A percentile compares a stretch with the other conserved stretches of the same genome.
phyloP scores from a whole-genome alignment of 2,888 invertebrate genomes.

The Eurois occulta region DNA sequence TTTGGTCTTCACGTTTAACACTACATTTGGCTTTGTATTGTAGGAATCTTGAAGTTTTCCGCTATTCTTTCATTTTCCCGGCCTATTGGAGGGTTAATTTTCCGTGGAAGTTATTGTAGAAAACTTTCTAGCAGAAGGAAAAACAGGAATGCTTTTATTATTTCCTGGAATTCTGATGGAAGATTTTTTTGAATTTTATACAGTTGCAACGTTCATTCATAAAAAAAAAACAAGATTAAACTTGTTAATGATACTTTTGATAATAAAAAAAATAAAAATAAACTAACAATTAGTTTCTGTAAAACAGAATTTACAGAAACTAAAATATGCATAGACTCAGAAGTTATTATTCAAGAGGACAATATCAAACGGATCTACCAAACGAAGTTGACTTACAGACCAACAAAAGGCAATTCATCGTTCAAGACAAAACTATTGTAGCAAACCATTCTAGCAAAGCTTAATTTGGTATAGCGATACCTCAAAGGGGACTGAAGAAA shows the following conservation, averaged over 20 bases:
- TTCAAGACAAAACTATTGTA: constrained; percentile 71
- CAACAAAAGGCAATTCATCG: constrained; percentile 64
- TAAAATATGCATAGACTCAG: constrained; percentile 5
- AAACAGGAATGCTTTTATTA: neutral
- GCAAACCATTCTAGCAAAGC: constrained; percentile 66
- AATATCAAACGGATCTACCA: constrained; percentile 27
- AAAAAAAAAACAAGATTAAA: neutral
- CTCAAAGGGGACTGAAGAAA: constrained; percentile 61
- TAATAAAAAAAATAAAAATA: neutral
- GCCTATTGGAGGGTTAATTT: constrained; percentile 15
- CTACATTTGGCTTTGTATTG: constrained; percentile 46
- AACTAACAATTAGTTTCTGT: too few relatives aligned
- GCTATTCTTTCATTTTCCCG: constrained; percentile 1
- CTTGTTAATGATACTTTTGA: neutral
- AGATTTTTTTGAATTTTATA: neutral
- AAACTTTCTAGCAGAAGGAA: neutral
- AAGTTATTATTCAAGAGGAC: constrained; percentile 16
- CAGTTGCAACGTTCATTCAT: neutral
- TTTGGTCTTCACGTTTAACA: constrained; percentile 45
- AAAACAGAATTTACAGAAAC: neutral
- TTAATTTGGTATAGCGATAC: constrained; percentile 68
- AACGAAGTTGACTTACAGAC: constrained; percentile 44
- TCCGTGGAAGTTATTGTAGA: constrained; percentile 7
- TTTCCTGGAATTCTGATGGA: neutral
- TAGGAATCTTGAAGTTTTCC: constrained; percentile 41